A percentile compares a stretch with the other conserved stretches of the same genome.
Evolutionary conservation across 37 sponge, comb jelly and placozoan species (phyloP).

Genomic region (Agelas oroides): DNA sequence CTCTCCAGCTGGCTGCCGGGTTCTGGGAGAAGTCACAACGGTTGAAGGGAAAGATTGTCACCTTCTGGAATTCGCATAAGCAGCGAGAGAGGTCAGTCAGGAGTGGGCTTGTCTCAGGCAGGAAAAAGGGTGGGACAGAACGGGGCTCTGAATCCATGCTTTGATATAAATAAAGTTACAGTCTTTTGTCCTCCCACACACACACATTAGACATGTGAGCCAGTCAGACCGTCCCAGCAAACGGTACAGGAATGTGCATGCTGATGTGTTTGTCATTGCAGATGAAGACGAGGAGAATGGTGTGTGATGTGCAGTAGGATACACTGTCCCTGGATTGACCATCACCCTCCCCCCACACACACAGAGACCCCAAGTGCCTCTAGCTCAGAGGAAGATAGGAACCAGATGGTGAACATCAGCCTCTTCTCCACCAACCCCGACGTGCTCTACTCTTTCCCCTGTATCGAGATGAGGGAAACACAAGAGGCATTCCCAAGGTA

Average conservation of each 20-base stretch:
- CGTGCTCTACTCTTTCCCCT: slow-evolving; percentile 69
- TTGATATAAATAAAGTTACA: too few species aligned
- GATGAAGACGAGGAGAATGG: slow-evolving; percentile 91
- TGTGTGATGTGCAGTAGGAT: not conserved
- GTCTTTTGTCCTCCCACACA: too few species aligned
- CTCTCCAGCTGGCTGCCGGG: slow-evolving; percentile 52
- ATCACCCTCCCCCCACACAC: not conserved
- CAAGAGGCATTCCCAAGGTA: not conserved
- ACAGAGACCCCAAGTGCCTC: slow-evolving; percentile 46
- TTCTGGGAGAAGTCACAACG: slow-evolving; percentile 56
- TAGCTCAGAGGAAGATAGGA: slow-evolving; percentile 83
- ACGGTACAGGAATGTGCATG: slow-evolving; percentile 76
- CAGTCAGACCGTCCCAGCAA: slow-evolving; percentile 68
- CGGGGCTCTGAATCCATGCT: too few species aligned
- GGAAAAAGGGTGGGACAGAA: too few species aligned
- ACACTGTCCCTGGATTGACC: too few species aligned
- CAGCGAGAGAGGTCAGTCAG: slow-evolving; percentile 46
- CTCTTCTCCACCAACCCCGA: slow-evolving; percentile 77
- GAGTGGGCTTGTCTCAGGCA: too few species aligned
- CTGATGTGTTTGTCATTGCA: slow-evolving; percentile 92
- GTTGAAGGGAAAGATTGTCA: slow-evolving; percentile 30
- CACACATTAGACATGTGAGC: slow-evolving; percentile 59
- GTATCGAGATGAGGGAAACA: slow-evolving; percentile 68
- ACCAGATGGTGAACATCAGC: slow-evolving; percentile 82
- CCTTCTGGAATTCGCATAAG: slow-evolving; percentile 29